A percentile compares a stretch with the other conserved stretches of the same genome.
These are phyloP conservation scores for Saccostrea glomerata DNA, from an alignment of 1,140 invertebrate genomes.

Conservation along the genomic window DNA sequence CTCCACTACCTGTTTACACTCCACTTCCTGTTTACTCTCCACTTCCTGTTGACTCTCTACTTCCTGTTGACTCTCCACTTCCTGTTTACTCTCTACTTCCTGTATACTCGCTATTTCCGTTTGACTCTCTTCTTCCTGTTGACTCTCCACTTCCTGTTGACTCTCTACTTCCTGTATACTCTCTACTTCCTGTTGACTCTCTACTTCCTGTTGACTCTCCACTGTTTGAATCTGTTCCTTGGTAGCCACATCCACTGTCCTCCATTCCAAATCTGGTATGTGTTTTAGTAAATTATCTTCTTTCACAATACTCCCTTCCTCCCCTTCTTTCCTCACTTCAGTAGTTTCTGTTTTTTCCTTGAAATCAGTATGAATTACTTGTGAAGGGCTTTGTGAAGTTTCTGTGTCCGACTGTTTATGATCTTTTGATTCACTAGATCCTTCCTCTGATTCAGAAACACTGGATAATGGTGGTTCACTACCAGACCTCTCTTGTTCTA, in stretches of 20 bases:
- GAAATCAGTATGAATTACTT: neutral
- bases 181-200: neutral
- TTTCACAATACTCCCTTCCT: neutral
- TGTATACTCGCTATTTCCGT: too few relatives aligned
- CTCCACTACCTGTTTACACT: too few relatives aligned
- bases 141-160: neutral
- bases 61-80: neutral
- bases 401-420: neutral
- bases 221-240: neutral
- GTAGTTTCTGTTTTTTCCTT: neutral
- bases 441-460: neutral
- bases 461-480: slow-evolving; percentile 6
- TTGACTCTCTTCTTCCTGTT: neutral
- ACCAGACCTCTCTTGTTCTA: slow-evolving; percentile 7
- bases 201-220: neutral
- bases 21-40: neutral
- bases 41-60: too few relatives aligned
- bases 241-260: neutral
- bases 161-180: neutral
- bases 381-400: neutral
- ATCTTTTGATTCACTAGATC: neutral
- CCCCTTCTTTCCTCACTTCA: neutral
- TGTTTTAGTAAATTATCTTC: neutral
- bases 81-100: neutral
- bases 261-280: neutral